phyloP scores from a whole-genome alignment of 2,113 vertebrate genomes.

The Pedetes capensis region DNA sequence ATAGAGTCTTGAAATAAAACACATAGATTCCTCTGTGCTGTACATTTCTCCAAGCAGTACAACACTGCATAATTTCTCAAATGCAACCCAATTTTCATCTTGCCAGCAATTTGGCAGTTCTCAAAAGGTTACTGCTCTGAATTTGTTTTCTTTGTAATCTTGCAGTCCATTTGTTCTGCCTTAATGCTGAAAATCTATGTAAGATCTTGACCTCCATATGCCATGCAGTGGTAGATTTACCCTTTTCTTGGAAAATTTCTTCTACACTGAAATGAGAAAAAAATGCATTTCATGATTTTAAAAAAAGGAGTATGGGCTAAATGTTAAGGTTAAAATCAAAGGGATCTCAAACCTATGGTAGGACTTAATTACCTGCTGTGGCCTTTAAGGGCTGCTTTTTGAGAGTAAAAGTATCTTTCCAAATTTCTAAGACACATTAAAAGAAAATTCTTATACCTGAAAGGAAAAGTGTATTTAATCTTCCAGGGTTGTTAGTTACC shows the following conservation, averaged over 20 bases:
- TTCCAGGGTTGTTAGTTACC: constrained; percentile 55
- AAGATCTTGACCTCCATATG: constrained; percentile 73
- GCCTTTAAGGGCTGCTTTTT: not conserved
- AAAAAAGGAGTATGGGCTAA: constrained; percentile 53
- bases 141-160: constrained; percentile 74
- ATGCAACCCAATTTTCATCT: constrained; percentile 63
- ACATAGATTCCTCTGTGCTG: constrained; percentile 37
- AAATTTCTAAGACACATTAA: constrained; percentile 60
- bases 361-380: constrained; percentile 30
- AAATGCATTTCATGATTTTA: constrained; percentile 42
- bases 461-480: constrained; percentile 49
- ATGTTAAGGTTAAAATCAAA: constrained; percentile 54
- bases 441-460: constrained; percentile 44
- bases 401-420: constrained; percentile 43
- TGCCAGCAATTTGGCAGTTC: constrained; percentile 71
- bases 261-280: constrained; percentile 26
- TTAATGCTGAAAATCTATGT: constrained; percentile 71
- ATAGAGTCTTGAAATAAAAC: constrained; percentile 62
- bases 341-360: not conserved
- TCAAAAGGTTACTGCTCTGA: constrained; percentile 71
- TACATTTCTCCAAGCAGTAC: constrained; percentile 40
- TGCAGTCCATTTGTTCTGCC: constrained; percentile 72
- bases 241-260: constrained; percentile 56
- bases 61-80: constrained; percentile 69
- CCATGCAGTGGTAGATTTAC: constrained; percentile 61